Percentiles rank a stretch among this genome's conserved stretches.
Conservation (phyloP, 30 jellyfish, hydroid and myxozoan genomes). For the Cassiopea andromeda region DNA sequence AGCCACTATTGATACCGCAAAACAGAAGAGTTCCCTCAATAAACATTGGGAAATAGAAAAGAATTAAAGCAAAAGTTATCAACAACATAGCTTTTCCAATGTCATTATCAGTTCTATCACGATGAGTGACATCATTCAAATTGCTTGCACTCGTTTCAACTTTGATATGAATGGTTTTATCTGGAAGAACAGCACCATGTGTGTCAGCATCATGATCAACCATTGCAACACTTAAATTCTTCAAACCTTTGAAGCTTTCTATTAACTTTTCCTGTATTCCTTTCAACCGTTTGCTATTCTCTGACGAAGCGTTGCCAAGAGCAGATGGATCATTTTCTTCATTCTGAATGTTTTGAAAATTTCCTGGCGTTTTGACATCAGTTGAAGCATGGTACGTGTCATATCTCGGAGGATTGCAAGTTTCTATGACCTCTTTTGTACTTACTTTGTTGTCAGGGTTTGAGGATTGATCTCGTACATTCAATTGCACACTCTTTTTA, state of each 20-base stretch:
- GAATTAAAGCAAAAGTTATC: not conserved
- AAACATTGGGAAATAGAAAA: conserved; percentile 19
- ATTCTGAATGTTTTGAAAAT: too few relatives aligned
- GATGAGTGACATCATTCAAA: not conserved
- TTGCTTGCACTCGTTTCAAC: not conserved
- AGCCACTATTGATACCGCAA: not conserved
- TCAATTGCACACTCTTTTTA: not conserved
- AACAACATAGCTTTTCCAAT: conserved; percentile 27
- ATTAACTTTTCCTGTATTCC: not conserved
- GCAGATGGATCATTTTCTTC: not conserved
- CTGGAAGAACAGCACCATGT: not conserved
- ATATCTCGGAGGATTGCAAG: too few relatives aligned
- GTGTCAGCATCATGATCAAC: not conserved
- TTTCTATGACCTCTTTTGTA: too few relatives aligned
- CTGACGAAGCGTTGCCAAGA: not conserved
- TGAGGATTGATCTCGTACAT: too few relatives aligned
- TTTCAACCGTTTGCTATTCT: not conserved
- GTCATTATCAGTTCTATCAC: not conserved
- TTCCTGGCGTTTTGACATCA: too few relatives aligned
- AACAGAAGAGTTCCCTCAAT: not conserved
- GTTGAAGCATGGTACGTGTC: too few relatives aligned
- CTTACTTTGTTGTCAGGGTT: too few relatives aligned
- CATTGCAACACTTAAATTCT: not conserved
- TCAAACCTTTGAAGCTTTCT: not conserved
- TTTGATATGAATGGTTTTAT: not conserved